These are phyloP conservation scores for Parnassius apollo DNA, from an alignment of 2,888 invertebrate species.

Conservation along the genomic window DNA sequence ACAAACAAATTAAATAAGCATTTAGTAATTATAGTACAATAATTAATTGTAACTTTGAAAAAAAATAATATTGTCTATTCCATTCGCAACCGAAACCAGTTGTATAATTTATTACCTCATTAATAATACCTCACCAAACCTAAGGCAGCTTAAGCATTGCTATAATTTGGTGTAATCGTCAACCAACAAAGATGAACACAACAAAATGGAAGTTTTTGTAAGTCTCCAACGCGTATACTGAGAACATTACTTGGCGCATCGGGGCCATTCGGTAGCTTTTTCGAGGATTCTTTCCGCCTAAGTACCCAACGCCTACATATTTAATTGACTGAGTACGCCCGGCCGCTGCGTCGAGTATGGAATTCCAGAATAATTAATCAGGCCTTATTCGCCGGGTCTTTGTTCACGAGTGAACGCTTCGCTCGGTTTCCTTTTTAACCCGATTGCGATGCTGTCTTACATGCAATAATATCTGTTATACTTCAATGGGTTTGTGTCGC, in stretches of 20 bases:
- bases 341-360: conserved; percentile 5
- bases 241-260: background rate
- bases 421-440: conserved; percentile 11
- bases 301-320: conserved; percentile 2
- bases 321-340: conserved; percentile 1
- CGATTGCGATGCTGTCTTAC: conserved; percentile 8
- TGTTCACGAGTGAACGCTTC: conserved; percentile 10
- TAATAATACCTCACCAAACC: background rate
- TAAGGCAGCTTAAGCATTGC: background rate
- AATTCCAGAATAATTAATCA: conserved; percentile 17
- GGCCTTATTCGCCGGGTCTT: conserved; percentile 14
- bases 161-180: conserved; percentile 11
- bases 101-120: too few relatives aligned
- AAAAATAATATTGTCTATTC: too few relatives aligned
- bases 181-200: conserved; percentile 4
- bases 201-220: conserved; percentile 2
- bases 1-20: background rate
- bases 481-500: conserved; percentile 4
- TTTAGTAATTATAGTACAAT: background rate
- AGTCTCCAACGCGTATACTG: background rate
- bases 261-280: background rate
- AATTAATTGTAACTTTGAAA: background rate
- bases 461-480: conserved; percentile 17
- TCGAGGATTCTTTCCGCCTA: background rate
- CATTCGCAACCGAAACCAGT: too few relatives aligned